Conservation (phyloP, 2,113 vertebrate genomes). For the Panurus biarmicus region DNA sequence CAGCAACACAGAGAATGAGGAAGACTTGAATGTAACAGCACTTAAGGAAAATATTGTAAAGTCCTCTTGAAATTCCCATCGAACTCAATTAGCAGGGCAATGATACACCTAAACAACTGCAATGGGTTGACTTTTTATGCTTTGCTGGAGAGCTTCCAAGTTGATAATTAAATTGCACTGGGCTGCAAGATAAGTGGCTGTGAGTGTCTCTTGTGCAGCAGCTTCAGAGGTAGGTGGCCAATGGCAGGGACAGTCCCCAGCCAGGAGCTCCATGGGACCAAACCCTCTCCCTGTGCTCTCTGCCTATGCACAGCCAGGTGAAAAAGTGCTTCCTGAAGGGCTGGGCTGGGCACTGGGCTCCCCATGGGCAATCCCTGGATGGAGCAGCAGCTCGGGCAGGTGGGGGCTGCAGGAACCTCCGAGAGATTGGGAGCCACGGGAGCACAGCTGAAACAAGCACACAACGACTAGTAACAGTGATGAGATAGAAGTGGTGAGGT, state of each 20-base stretch:
- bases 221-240: neutral
- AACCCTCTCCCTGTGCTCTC: neutral
- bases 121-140: neutral
- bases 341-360: neutral
- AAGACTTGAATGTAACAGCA: neutral
- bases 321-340: neutral
- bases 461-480: rapidly evolving
- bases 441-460: neutral
- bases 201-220: neutral
- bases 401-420: neutral
- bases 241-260: neutral
- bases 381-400: neutral
- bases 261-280: neutral
- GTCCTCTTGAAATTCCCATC: constrained; percentile 49
- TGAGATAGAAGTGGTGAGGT: rapidly evolving
- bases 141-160: constrained; percentile 41
- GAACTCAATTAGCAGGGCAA: constrained; percentile 40
- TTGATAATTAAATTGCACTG: constrained; percentile 19
- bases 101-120: constrained; percentile 30
- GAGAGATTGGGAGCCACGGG: rapidly evolving
- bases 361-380: neutral
- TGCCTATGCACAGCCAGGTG: neutral
- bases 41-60: neutral
- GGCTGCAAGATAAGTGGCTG: constrained; percentile 18
- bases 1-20: neutral